Evolutionary conservation across 2,113 vertebrate species (phyloP).

Genomic region (Pygoscelis antarcticus): DNA sequence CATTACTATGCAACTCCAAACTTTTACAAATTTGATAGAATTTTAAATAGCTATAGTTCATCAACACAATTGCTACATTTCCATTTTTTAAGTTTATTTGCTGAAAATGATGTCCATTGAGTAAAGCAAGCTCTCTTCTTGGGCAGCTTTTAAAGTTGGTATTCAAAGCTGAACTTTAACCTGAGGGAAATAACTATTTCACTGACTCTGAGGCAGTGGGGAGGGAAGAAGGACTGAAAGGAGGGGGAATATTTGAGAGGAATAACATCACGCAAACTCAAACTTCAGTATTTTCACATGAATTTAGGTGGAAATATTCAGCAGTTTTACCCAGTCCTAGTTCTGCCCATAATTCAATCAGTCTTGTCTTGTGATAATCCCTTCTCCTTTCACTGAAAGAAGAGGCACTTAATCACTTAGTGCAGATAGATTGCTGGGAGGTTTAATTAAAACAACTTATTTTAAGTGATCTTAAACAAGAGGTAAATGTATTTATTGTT

Average conservation of each 20-base stretch:
- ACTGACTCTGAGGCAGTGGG: background rate
- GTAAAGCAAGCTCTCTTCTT: slow-evolving; percentile 12
- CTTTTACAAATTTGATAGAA: background rate
- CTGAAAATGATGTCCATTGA: background rate
- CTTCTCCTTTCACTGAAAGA: slow-evolving; percentile 22
- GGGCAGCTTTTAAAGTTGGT: slow-evolving; percentile 48
- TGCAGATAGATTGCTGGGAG: slow-evolving; percentile 44
- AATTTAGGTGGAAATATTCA: background rate
- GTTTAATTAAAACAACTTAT: slow-evolving; percentile 62
- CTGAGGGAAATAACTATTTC: slow-evolving; percentile 36
- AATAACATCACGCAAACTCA: background rate
- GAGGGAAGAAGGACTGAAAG: background rate
- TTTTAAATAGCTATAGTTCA: background rate
- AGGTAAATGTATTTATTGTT: slow-evolving; percentile 63
- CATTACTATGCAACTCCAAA: background rate
- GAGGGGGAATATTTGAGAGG: background rate
- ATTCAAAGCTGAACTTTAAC: slow-evolving; percentile 62
- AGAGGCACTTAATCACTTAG: slow-evolving; percentile 57
- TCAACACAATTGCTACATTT: background rate
- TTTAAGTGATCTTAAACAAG: slow-evolving; percentile 61
- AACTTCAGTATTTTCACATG: background rate
- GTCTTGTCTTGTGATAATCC: slow-evolving; percentile 10
- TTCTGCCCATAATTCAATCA: background rate
- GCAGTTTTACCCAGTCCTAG: background rate
- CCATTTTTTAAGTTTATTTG: background rate